A percentile compares a stretch with the other conserved stretches of the same genome.
phyloP scores from a whole-genome alignment of 2,113 vertebrate genomes.

The Sarotherodon lohbergeri region DNA sequence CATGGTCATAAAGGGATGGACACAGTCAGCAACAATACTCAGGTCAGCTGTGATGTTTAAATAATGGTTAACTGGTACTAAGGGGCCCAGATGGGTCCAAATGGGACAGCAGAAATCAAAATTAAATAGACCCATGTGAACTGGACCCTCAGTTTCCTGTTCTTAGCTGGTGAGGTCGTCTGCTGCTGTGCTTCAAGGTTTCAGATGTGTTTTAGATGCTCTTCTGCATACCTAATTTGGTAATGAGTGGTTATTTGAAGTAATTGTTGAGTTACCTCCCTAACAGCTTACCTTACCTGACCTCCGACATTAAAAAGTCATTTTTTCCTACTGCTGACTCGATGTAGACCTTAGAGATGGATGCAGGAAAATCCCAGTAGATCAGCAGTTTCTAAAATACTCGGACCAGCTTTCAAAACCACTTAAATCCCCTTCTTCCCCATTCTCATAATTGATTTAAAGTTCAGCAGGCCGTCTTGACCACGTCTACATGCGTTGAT shows the following conservation, averaged over 20 bases:
- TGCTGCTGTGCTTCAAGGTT: background rate
- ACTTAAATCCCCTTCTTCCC: background rate
- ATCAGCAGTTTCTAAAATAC: background rate
- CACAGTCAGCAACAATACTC: background rate
- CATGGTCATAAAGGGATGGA: background rate
- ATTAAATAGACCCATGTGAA: background rate
- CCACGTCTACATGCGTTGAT: background rate
- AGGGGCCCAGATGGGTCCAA: background rate
- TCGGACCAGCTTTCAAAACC: background rate
- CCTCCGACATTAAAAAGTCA: background rate
- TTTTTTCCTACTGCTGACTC: background rate
- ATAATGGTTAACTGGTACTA: background rate
- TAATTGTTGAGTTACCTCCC: background rate
- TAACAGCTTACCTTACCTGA: background rate
- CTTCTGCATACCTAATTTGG: background rate
- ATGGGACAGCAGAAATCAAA: background rate
- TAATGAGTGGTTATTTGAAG: background rate
- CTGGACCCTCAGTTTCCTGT: background rate
- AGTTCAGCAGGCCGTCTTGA: background rate
- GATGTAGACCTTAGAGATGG: background rate
- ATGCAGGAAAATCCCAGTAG: background rate
- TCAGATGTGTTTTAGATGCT: background rate
- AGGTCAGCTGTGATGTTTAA: accelerated
- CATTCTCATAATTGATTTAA: background rate
- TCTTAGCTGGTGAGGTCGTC: background rate